A percentile compares a stretch with the other conserved stretches of the same genome.
phyloP scores from a whole-genome alignment of 2,113 vertebrate genomes.

The Malurus alboscapulatus region DNA sequence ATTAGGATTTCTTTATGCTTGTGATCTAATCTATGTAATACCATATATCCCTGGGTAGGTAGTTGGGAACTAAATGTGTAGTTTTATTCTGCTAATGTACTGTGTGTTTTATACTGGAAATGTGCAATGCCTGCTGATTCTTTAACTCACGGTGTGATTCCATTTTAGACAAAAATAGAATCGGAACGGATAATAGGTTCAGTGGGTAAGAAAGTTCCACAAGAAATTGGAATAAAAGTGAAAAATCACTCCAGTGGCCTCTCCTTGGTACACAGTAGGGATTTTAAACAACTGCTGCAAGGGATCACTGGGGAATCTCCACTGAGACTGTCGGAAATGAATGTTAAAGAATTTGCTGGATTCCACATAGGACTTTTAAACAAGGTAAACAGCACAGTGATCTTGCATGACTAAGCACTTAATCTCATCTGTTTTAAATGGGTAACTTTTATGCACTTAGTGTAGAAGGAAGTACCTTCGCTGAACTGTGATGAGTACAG shows the following conservation, averaged over 20 bases:
- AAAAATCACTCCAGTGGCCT: conserved; percentile 87
- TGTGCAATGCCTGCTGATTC: conserved; percentile 33
- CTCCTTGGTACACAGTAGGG: conserved; percentile 77
- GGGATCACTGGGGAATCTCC: conserved; percentile 80
- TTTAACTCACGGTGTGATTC: conserved; percentile 70
- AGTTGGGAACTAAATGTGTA: conserved; percentile 31
- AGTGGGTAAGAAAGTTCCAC: conserved; percentile 89
- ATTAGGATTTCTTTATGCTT: conserved; percentile 1
- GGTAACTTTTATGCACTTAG: not conserved
- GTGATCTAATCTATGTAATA: conserved; percentile 13
- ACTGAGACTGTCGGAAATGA: conserved; percentile 78
- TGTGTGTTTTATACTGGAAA: conserved; percentile 50
- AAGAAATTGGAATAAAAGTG: conserved; percentile 83
- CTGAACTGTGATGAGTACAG: not conserved
- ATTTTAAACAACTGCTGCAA: conserved; percentile 84
- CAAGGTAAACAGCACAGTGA: conserved; percentile 74
- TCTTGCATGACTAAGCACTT: not conserved
- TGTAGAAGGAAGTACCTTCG: not conserved
- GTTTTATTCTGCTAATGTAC: conserved; percentile 43
- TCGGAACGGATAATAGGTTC: conserved; percentile 86
- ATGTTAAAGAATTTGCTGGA: conserved; percentile 84
- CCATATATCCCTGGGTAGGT: conserved; percentile 29
- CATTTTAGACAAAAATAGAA: conserved; percentile 84
- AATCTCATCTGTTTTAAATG: not conserved
- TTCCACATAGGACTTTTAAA: conserved; percentile 86